These are phyloP conservation scores for Willisornis vidua DNA, from an alignment of 2,113 vertebrate genomes.

Conservation along the genomic window DNA sequence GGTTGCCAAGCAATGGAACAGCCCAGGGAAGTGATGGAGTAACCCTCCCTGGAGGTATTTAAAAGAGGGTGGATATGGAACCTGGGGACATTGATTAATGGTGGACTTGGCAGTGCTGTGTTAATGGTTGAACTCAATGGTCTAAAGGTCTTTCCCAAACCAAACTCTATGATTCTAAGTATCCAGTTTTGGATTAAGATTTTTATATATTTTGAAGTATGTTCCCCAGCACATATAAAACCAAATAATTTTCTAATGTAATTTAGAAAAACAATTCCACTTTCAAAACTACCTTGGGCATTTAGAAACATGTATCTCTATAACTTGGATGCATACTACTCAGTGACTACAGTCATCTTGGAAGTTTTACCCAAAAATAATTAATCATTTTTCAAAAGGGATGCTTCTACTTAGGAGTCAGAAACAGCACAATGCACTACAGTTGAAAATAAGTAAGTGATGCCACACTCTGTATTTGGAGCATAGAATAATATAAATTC, in stretches of 20 bases:
- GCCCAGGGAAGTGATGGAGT: neutral
- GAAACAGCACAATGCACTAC: neutral
- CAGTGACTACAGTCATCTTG: neutral
- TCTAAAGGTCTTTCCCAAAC: neutral
- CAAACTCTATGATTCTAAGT: neutral
- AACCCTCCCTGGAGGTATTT: neutral
- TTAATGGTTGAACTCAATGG: neutral
- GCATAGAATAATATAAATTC: neutral
- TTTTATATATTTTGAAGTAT: neutral
- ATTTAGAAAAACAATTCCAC: neutral
- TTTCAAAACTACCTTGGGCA: neutral
- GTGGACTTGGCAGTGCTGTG: neutral
- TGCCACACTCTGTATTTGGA: neutral
- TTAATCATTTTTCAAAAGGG: neutral
- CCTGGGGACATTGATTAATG: rapidly evolving
- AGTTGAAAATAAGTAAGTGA: neutral
- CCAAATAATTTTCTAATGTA: neutral
- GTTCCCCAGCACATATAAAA: neutral
- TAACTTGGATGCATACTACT: neutral
- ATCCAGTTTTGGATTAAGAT: neutral
- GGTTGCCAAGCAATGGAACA: neutral
- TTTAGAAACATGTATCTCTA: neutral
- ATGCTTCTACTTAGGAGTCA: neutral
- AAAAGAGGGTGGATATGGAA: neutral
- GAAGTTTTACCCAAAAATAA: neutral